Percentiles rank a stretch among this genome's conserved stretches.
Conservation (phyloP, 2,797 vertebrate species). For the Sternotherus odoratus region DNA sequence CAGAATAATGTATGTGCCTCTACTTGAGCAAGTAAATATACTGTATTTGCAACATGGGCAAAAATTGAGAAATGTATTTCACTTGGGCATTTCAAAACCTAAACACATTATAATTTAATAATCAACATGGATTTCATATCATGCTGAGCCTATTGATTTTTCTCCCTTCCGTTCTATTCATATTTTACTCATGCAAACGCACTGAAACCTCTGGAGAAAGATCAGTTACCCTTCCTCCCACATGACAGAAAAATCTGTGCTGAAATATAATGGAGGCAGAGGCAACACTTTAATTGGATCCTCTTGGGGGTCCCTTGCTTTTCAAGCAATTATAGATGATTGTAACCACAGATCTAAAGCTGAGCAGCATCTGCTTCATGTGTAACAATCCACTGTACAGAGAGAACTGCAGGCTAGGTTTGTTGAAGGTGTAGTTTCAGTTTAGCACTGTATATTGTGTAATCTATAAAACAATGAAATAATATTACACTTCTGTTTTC, state of each 20-base stretch:
- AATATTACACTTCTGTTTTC: neutral
- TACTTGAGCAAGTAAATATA: neutral
- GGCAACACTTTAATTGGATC: constrained; percentile 36
- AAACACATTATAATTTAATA: neutral
- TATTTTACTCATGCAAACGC: neutral
- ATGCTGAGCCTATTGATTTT: neutral
- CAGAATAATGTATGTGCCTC: neutral
- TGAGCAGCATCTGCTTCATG: neutral
- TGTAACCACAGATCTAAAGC: constrained; percentile 18
- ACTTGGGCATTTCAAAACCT: neutral
- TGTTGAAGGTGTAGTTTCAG: neutral
- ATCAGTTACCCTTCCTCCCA: neutral
- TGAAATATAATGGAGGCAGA: constrained; percentile 19
- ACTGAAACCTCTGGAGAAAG: constrained; percentile 13
- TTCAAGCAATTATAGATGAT: constrained; percentile 29
- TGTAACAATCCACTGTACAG: neutral
- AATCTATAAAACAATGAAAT: neutral
- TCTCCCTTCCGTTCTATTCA: constrained; percentile 9
- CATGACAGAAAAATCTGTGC: neutral
- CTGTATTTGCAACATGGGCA: neutral
- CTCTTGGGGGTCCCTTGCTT: constrained; percentile 39
- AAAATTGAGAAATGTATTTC: neutral
- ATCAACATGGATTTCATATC: neutral
- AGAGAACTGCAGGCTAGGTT: neutral
- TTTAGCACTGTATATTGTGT: neutral